Base-by-base conservation (phyloP, 2,113 vertebrate species). In the Talpa occidentalis region DNA sequence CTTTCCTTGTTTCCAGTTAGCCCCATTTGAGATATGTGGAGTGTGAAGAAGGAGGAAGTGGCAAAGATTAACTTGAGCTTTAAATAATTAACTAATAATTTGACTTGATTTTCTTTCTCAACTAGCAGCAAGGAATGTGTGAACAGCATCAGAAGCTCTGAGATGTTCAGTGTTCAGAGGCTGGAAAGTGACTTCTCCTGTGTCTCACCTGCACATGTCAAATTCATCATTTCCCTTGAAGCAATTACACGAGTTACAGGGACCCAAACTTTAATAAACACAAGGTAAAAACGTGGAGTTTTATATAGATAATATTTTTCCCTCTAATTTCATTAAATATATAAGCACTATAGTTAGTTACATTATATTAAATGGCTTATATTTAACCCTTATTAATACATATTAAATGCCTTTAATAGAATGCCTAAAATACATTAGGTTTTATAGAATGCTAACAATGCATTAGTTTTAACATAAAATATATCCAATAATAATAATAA, bases 401-500 rank as follows among this genome's bases (percentile, higher is more conserved):
- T 92, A 80, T 79, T 79, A 92, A 95, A 94, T 76, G 8, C 83
- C 94, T 90, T 91, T 82, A 95, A 81, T 90, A 90, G 62, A 89
- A 81, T 88, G 16, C 60, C 91, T 91, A 91, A 93, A 94, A 91
- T 80, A 87, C 16, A 49, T 91, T 82, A 66, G 19, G 44, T 66
- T 88, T 94, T 72, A 92, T 47, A 74, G 64, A 88, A 78, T 88
- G 79, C 74, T 67, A 91, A 91, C 88, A 91, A 88, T 91, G 40
- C 32, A 54, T 90, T 72, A 80, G 47, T 30, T 83, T 93, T 85
- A 78, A 84, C 52, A 90, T 94, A 93, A 92, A 96, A 74, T 84
- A 84, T 79, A 96, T 72, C 89, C 90, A 76, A 83, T 87, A 83
- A 92, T 88, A 84, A 87, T 94, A 88, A 40, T 62, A 79, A 80